Base-by-base conservation (phyloP, 1,140 invertebrate genomes). In the Magallana gigas region DNA sequence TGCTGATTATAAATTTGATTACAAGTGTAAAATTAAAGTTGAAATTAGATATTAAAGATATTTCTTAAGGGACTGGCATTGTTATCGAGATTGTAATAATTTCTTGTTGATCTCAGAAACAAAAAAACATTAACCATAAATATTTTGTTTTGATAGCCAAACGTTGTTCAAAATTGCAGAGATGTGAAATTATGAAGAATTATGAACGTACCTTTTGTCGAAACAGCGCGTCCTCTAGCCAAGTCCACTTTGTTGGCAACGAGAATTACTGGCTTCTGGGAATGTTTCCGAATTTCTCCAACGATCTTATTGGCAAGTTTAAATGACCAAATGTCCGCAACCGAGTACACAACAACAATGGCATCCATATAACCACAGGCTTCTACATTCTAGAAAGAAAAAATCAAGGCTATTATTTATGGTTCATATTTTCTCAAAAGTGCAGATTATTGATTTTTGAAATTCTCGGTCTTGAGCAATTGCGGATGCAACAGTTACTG, bases 161-260 rank as follows among this genome's bases (percentile, higher is more conserved):
- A 48, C 36, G 36, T 48, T 48, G 36, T 48, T 48, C 36, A 48
- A 48, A 48, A 48, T 48, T 48, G 36, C 36, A 48, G 36, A 48
- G 36, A 48, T 4, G 36, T 12, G 60, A 62, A 62, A 62, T 12
- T 1, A 12, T 4, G 1, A n/a, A 12, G 14, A 62, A 62, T n/a
- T 62, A 12, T 16, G 60, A 12, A 23, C 91, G 96, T 95, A 98
- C 98, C 98, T 96, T 98, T 97, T 48, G 97, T 97, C 36, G 97
- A 96, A 57, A 99, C 96, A 29, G 96, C 96, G 85, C 98, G 96
- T 62, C 97, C 97, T 88, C 98, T 95, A 48, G 97, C 98, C 57
- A 99, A 96, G 95, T 99, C 98, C 23, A 97, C 97, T 95, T 99
- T 99, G 95, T 99, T 99, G 5, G 97, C 98, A 0, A 99, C 98